Base-by-base conservation (phyloP, 2,797 vertebrate genomes). In the Trematomus bernacchii region DNA sequence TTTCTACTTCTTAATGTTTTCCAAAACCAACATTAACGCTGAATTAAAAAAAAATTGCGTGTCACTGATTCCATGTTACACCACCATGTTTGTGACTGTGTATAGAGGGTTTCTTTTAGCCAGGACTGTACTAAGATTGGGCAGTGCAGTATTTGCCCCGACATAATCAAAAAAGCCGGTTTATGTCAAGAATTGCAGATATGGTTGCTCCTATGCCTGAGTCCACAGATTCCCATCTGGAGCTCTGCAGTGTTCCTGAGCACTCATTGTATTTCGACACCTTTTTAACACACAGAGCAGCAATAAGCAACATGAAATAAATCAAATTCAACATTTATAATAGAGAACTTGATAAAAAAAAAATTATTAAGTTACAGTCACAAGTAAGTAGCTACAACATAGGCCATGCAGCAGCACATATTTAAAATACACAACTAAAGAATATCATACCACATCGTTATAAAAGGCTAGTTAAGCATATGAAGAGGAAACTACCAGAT, bases 221-320 rank as follows among this genome's bases (percentile, higher is more conserved):
- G 53, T 81, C 62, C 69, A 81, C 30, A 10, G 0, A 3, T 18
- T 61, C 54, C 69, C 66, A 82, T 71, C 66, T 78, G 80, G 44
- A 80, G 62, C 76, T 76, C 70, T 64, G 73, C 60, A 68, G 60
- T 65, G 64, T 69, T 55, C 47, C 37, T 4, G 4, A 15, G 33
- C 33, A 37, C 33, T 9, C 33, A 37, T 9, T 37, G 33, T 37
- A 37, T 37, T 37, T 37, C 33, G 8, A 37, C 6, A 37, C 33
- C 33, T 37, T 9, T 7, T 27, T 37, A 9, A 37, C 33, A 37
- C 33, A 6, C 33, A 37, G 7, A 37, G 8, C 6, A 37, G 33
- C 33, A 37, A 37, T 37, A 37, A 37, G 33, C 33, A 37, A 37
- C 33, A 7, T 9, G 33, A 37, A 37, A 37, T 37, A 37, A 37